Percentiles rank a stretch among this genome's conserved stretches.
These are phyloP conservation scores for Tapirus terrestris DNA, from an alignment of 2,113 vertebrate species.

Conservation along the genomic window DNA sequence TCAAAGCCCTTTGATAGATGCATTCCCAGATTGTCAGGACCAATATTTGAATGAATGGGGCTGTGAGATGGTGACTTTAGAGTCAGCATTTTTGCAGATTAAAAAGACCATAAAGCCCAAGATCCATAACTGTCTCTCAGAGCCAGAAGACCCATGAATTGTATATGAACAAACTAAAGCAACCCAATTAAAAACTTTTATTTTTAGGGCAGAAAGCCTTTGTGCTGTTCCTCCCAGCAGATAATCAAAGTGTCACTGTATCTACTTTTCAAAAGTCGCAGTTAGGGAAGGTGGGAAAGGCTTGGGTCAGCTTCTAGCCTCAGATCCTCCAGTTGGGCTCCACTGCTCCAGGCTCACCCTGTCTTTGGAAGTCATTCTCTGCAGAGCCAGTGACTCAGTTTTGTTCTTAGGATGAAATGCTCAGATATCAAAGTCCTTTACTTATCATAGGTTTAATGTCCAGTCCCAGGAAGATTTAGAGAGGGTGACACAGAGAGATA, in stretches of 20 bases:
- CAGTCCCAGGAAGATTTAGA: neutral
- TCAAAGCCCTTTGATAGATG: neutral
- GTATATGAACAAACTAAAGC: neutral
- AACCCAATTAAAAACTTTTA: neutral
- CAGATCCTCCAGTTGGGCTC: neutral
- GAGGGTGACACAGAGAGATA: neutral
- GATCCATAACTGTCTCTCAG: neutral
- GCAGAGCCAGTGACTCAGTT: neutral
- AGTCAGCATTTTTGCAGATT: neutral
- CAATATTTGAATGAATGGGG: neutral
- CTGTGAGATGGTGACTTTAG: neutral
- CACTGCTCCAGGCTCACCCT: neutral
- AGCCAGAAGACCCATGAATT: neutral
- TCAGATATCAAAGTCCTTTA: neutral
- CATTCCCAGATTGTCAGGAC: neutral
- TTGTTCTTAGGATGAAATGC: neutral
- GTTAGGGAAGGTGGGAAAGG: neutral
- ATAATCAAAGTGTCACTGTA: no score
- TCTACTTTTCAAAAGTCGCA: neutral
- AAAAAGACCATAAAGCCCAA: neutral
- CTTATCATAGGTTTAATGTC: neutral
- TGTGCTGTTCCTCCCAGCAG: no score
- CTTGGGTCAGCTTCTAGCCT: neutral
- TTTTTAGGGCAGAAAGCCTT: neutral
- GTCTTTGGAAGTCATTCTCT: neutral